Base-by-base conservation (phyloP, 2,888 invertebrate genomes). In the Caprella mutica region DNA sequence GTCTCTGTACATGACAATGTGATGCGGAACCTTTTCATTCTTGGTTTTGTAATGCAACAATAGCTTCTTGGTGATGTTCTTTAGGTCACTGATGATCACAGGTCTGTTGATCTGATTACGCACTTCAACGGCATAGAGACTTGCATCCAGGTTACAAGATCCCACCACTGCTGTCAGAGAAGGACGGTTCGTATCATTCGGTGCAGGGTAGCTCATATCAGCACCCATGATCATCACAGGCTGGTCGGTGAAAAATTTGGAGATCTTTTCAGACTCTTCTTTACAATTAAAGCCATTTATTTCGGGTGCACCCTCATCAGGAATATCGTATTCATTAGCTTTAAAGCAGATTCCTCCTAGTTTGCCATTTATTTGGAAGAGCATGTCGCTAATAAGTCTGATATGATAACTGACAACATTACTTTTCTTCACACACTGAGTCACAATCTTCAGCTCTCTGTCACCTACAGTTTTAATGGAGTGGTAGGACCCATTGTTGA, bases 131-230 rank as follows among this genome's bases (percentile, higher is more conserved):
- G 70, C 70, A 65, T 72, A 74, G 40, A 64, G 65, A 19, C 61
- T 66, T 4, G 67, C 66, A 40, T 66, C 48, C 9, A 59, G 24
- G 61, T 72, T 70, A 14, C 69, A 56, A 52, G 69, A 71, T 43
- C 68, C 72, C 27, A 73, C 70, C 1, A 79, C 76, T 19, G 80
- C 80, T 8, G 80, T 80, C 55, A 81, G 75, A 1, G 80, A 80
- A 1, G 80, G 79, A 61, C 74, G 73, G 5, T 69, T 69, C 72
- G 84, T 80, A 59, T 85, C 86, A 0, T 88, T 87, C 1, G 87
- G 81, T 2, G 87, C 81, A 0, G 93, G 91, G 76, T 93, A 93
- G 0, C 91, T 91, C 5, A 93, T 92, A 73, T 93, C 93, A 6
- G 91, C 91, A 0, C 93, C 93, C 38, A 90, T 77, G 17, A 84